Evolutionary conservation across 1,140 invertebrate genomes (phyloP), one percentile per base, ranked within the genome.

Genomic region (Potamilus streckersoni): DNA sequence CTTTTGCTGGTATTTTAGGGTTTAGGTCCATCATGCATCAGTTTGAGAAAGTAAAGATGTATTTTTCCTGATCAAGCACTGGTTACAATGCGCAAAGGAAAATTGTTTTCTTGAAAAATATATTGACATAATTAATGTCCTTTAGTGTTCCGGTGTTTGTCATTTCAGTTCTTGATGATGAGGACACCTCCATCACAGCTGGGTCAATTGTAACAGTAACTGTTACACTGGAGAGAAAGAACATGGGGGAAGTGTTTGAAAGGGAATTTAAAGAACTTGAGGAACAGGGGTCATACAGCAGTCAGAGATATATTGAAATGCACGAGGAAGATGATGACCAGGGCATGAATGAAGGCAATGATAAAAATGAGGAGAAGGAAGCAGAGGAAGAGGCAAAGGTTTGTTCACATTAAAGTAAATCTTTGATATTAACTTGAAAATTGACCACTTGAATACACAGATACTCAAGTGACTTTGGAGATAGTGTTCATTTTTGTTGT

Each of bases 191-290:
- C 20, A 97, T 99, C 55, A 99, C 98, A 14, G 96, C 97, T 56
- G 97, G 97, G 38, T 97, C 98, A 27, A 96, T 99, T 81, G 97
- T 99, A 0, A 99, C 98, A 0, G 96, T 99, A 0, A 98, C 97
- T 0, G 97, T 98, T 2, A 94, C 92, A 27, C 90, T 99, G 59
- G 92, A 92, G 14, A 92, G 97, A 58, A 93, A 94, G 84, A 93
- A 95, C 77, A 94, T 98, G 94, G 94, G 92, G 63, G 92, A 92
- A 63, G 86, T 97, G 1, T 96, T 97, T 70, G 80, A 83, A 38
- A 85, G 81, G 60, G 81, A 85, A 62, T 62, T 76, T 61, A 70
- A 31, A 55, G 59, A 66, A 59, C 62, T 67, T n/a, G 38, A 38
- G 38, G 38, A 38, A 38, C 38, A 38, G 4, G 38, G 70, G 38